Base-by-base conservation (phyloP, 2,888 invertebrate genomes). In the Pegoplata infirma region DNA sequence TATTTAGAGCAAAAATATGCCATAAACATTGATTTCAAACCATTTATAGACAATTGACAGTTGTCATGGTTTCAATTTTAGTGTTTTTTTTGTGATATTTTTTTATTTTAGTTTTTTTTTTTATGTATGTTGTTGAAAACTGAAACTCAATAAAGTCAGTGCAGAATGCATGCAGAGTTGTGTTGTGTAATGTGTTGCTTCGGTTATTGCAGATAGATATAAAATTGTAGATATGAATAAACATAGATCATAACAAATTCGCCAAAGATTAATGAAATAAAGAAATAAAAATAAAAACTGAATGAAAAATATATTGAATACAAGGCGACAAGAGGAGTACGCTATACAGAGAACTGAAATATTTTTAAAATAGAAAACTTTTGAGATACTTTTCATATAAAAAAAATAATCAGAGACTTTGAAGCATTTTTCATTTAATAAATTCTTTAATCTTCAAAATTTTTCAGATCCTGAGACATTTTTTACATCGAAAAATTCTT, bases 31-130 rank as follows among this genome's bases (percentile, higher is more conserved):
- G 63, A 73, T 77, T 56, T 56, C 19, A 58, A 58, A 40, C 72
- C 72, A 73, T 77, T 73, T 77, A 59, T 49, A 69, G 73, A 17
- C 63, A 68, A 69, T 59, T 64, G 77, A 73, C 68, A 73, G 64
- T 69, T 78, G 73, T 73, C 64, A 68, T 68, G 51, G 51, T 44
- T 73, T 68, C 10, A 17, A 56, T 47, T n/a, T 49, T 47, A 56
- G 28, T 6, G n/a, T n/a, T n/a, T n/a, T 36, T 32, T 47, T 40
- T 44, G 19, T 49, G 28, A n/a, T n/a, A n/a, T 14, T 47, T 46
- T 21, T 55, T 49, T 59, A 14, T 36, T 64, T 36, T 40, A 25
- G n/a, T n/a, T 2, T 19, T 46, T 46, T 53, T 59, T 14, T 0
- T 16, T 5, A 17, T n/a, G 23, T 14, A 6, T 53, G 36, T 28